Percentiles rank a stretch among this genome's conserved stretches.
Evolutionary conservation across 1,140 invertebrate species (phyloP).

Genomic region (Ctenoplectra terminalis): DNA sequence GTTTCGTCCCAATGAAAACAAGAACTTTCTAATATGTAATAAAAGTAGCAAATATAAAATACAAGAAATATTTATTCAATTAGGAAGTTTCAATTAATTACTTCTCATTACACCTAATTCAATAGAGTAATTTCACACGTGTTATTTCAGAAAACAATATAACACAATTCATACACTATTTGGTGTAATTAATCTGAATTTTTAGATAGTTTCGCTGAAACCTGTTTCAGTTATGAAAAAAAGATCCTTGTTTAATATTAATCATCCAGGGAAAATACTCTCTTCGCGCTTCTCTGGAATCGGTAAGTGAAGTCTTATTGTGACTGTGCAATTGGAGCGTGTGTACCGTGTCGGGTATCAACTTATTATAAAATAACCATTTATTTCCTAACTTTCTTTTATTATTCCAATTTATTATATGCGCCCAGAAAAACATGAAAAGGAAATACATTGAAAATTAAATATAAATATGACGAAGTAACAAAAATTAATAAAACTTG

Average conservation of each 20-base stretch:
- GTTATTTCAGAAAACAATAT: neutral
- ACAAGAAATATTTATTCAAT: too few species aligned
- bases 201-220: neutral
- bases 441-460: neutral
- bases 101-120: neutral
- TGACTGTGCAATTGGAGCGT: slow-evolving; percentile 5
- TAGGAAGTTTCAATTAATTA: neutral
- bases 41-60: neutral
- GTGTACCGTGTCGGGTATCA: neutral
- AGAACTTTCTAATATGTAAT: neutral
- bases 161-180: neutral
- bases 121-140: neutral
- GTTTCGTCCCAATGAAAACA: neutral
- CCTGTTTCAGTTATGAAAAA: neutral
- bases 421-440: neutral
- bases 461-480: neutral
- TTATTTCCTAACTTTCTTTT: neutral
- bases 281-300: neutral
- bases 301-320: neutral
- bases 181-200: neutral
- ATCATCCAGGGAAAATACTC: neutral
- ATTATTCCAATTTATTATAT: neutral
- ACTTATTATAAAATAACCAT: neutral
- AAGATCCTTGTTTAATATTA: neutral
- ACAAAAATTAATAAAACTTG: too few species aligned